A percentile compares a stretch with the other conserved stretches of the same genome.
These are phyloP conservation scores for Drosophila kanapiae DNA, from an alignment of 1,140 invertebrate species.

Conservation along the genomic window DNA sequence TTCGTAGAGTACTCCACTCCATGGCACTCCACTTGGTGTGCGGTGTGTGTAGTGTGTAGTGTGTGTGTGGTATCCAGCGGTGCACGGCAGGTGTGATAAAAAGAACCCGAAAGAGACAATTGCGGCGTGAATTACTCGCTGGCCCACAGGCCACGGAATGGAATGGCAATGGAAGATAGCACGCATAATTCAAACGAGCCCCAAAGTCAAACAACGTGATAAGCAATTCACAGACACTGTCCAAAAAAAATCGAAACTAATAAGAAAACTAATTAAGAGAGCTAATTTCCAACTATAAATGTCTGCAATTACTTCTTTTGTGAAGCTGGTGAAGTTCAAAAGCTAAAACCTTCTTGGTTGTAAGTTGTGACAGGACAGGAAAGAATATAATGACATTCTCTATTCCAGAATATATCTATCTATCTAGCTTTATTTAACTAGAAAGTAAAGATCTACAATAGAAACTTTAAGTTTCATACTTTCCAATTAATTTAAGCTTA, in stretches of 20 bases:
- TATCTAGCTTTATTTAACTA: too few relatives aligned
- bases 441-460: too few relatives aligned
- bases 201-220: constrained; percentile 77
- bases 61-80: constrained; percentile 58
- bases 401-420: too few relatives aligned
- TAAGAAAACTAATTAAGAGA: not conserved
- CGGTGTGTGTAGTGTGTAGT: constrained; percentile 17
- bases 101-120: constrained; percentile 55
- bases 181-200: constrained; percentile 70
- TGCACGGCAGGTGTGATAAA: constrained; percentile 77
- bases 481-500: too few relatives aligned
- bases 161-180: constrained; percentile 65
- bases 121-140: constrained; percentile 46
- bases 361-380: too few relatives aligned
- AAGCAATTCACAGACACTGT: constrained; percentile 65
- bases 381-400: too few relatives aligned
- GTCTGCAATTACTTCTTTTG: too few relatives aligned
- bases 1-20: constrained; percentile 29
- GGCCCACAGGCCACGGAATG: constrained; percentile 12
- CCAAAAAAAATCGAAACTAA: not conserved
- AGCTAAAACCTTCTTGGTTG: too few relatives aligned
- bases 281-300: not conserved
- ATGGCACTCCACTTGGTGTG: constrained; percentile 19
- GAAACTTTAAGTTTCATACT: too few relatives aligned
- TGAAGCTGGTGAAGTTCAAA: too few relatives aligned